Percentiles rank a stretch among this genome's conserved stretches.
Evolutionary conservation across 2,888 invertebrate genomes (phyloP).

Genomic region (Xylota segnis): DNA sequence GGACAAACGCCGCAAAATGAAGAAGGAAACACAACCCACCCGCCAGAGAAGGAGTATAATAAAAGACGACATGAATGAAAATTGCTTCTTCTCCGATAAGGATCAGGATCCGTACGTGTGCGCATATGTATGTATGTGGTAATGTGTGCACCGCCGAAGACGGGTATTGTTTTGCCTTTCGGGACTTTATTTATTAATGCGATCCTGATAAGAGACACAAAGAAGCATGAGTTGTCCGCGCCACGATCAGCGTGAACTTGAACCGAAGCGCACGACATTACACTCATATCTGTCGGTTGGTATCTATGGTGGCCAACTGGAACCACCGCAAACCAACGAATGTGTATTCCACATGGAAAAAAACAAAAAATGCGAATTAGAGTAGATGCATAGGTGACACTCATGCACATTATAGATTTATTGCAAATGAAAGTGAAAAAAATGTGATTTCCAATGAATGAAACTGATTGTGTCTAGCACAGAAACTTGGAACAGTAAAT

Average conservation of each 20-base stretch:
- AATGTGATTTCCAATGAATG: neutral
- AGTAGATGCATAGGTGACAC: neutral
- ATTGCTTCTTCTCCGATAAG: conserved; percentile 74
- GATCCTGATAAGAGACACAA: conserved; percentile 77
- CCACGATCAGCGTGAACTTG: conserved; percentile 78
- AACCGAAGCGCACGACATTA: conserved; percentile 77
- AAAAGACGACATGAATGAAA: conserved; percentile 76
- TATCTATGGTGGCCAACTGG: conserved; percentile 56
- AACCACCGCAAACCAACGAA: conserved; percentile 21
- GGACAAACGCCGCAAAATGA: conserved; percentile 32
- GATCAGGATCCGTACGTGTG: conserved; percentile 68
- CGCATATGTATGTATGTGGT: conserved; percentile 21
- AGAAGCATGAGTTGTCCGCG: conserved; percentile 74
- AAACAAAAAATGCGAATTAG: neutral
- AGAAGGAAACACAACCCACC: conserved; percentile 19
- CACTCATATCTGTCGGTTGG: conserved; percentile 63
- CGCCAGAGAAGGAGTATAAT: conserved; percentile 42
- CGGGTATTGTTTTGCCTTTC: conserved; percentile 75
- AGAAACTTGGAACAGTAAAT: no score
- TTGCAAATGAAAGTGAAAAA: neutral
- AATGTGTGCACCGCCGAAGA: conserved; percentile 36
- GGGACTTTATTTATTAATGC: conserved; percentile 78
- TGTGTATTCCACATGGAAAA: neutral
- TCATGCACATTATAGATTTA: conserved; percentile 30
- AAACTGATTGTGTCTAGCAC: neutral